A percentile compares a stretch with the other conserved stretches of the same genome.
phyloP scores from a whole-genome alignment of 2,888 invertebrate species.

The Lochmaea crataegi region DNA sequence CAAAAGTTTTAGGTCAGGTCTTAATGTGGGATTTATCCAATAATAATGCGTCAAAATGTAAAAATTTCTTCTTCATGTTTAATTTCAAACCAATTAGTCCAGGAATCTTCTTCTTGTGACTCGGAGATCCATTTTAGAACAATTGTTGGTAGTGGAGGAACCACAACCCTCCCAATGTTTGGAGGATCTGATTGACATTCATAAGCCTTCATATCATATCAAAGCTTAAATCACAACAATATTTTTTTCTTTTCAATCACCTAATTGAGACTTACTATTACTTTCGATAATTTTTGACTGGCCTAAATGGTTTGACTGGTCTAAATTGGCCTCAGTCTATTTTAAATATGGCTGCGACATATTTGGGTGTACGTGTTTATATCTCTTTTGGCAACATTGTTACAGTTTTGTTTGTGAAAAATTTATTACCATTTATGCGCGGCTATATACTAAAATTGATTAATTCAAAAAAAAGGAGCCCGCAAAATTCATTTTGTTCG shows the following conservation, averaged over 20 bases:
- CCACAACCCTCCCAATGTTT: no score
- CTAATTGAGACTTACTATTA: neutral
- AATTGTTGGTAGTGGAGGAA: no score
- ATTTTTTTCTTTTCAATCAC: no score
- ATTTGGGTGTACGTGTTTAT: slow-evolving; percentile 1
- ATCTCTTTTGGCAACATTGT: slow-evolving; percentile 7
- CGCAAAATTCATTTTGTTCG: neutral
- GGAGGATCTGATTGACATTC: no score
- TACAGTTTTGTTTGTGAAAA: slow-evolving; percentile 4
- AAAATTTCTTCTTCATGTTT: no score
- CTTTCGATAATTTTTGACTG: neutral
- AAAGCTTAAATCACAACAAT: no score
- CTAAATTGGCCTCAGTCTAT: neutral
- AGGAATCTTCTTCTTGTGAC: no score
- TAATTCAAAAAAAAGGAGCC: neutral
- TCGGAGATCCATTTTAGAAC: no score
- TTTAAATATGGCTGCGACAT: slow-evolving; percentile 8
- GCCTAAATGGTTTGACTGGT: neutral
- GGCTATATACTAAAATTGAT: neutral
- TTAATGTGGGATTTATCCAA: neutral
- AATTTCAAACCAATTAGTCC: no score
- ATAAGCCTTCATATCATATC: no score
- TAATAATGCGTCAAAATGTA: neutral
- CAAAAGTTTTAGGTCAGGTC: slow-evolving; percentile 9
- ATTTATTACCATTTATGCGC: neutral